Conservation (phyloP, 2,113 vertebrate species). For the Macrotus californicus region DNA sequence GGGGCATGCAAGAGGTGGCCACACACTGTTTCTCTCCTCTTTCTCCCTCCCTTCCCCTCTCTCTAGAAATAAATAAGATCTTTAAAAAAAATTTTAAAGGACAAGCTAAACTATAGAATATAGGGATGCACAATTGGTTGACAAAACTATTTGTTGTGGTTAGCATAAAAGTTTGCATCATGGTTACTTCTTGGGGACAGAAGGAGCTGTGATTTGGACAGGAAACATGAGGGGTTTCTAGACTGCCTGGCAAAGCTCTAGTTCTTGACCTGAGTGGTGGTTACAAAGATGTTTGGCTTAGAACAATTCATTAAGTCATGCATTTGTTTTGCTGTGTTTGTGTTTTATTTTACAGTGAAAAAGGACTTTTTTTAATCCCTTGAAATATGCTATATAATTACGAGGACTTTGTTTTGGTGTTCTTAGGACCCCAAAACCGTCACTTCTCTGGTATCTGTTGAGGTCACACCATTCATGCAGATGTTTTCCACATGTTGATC, state of each 20-base stretch:
- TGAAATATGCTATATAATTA: neutral
- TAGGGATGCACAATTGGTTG: neutral
- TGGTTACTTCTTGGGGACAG: neutral
- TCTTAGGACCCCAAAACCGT: conserved; percentile 2
- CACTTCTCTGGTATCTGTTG: neutral
- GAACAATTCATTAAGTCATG: neutral
- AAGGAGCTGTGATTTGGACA: neutral
- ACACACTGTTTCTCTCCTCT: no score
- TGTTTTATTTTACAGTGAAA: neutral
- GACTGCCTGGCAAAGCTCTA: neutral
- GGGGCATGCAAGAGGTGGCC: no score
- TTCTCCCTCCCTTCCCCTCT: no score
- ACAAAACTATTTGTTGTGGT: neutral
- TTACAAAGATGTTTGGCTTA: neutral
- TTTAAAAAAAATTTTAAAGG: neutral
- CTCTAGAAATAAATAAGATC: no score
- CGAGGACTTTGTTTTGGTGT: neutral
- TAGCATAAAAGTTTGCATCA: neutral
- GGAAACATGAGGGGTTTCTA: neutral
- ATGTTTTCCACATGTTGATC: conserved; percentile 35
- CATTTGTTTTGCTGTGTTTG: neutral
- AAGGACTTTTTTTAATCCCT: neutral
- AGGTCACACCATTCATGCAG: neutral
- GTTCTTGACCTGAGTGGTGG: neutral
- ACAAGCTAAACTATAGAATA: neutral